Evolutionary conservation across 2,797 vertebrate species (phyloP).

Genomic region (Neopelma chrysocephalum): DNA sequence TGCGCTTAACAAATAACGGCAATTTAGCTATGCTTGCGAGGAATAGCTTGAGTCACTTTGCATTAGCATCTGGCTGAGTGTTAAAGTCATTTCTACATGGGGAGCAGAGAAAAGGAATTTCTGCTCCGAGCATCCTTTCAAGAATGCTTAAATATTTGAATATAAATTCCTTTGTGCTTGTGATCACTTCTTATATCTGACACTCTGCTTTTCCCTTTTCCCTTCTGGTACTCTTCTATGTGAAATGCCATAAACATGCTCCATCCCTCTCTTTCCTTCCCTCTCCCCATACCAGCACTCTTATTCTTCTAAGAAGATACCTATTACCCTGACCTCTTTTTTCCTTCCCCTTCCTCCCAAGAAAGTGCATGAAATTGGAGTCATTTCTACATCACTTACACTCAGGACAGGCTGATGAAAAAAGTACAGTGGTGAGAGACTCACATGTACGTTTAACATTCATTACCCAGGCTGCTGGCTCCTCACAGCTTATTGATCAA

Average conservation of each 20-base stretch:
- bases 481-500: slow-evolving; percentile 41
- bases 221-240: slow-evolving; percentile 50
- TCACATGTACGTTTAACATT: slow-evolving; percentile 42
- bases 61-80: slow-evolving; percentile 88
- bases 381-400: background rate
- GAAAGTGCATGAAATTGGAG: slow-evolving; percentile 34
- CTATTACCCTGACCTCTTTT: background rate
- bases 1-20: slow-evolving; percentile 96
- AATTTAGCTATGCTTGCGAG: slow-evolving; percentile 91
- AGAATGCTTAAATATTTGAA: slow-evolving; percentile 86
- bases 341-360: slow-evolving; percentile 10
- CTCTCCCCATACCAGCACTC: background rate
- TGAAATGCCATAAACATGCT: slow-evolving; percentile 24
- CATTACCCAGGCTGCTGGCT: slow-evolving; percentile 30
- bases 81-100: slow-evolving; percentile 82
- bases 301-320: background rate
- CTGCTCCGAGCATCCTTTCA: slow-evolving; percentile 81
- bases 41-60: slow-evolving; percentile 90
- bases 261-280: background rate
- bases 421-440: slow-evolving; percentile 22
- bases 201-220: slow-evolving; percentile 58
- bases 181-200: slow-evolving; percentile 75
- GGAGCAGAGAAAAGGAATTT: slow-evolving; percentile 81
- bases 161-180: slow-evolving; percentile 80
- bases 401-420: background rate